phyloP scores from a whole-genome alignment of 2,888 invertebrate genomes.

The Cheilosia soror region DNA sequence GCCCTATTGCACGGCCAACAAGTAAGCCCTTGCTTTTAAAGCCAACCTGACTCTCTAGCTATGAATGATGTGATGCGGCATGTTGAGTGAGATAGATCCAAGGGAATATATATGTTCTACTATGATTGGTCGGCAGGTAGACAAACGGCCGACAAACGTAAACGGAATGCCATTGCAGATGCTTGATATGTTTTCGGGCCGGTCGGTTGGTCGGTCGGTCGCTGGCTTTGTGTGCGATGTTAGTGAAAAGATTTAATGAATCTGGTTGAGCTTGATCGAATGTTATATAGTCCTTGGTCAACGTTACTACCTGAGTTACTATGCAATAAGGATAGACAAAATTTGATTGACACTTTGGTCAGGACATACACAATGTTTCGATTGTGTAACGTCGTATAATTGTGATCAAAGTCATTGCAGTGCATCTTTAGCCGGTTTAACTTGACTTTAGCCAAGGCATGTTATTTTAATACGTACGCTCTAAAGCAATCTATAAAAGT shows the following conservation, averaged over 20 bases:
- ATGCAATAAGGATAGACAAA: no score
- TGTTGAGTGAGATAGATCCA: slow-evolving; percentile 71
- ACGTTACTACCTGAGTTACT: no score
- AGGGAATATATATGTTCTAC: slow-evolving; percentile 63
- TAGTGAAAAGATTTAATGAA: slow-evolving; percentile 1
- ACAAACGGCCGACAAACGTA: slow-evolving; percentile 67
- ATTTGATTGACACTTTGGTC: no score
- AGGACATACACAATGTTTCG: no score
- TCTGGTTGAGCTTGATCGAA: no score
- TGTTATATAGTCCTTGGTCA: no score
- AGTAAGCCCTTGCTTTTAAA: slow-evolving; percentile 49
- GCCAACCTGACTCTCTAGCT: slow-evolving; percentile 14
- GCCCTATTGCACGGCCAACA: slow-evolving; percentile 42
- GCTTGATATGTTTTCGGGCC: slow-evolving; percentile 26
- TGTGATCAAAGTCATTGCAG: no score
- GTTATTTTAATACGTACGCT: no score
- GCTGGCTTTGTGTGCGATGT: background rate
- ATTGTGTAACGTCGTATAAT: no score
- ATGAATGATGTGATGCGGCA: slow-evolving; percentile 26
- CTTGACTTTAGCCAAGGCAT: no score
- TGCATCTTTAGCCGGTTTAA: no score
- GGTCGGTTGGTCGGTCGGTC: slow-evolving; percentile 19
- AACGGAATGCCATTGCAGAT: slow-evolving; percentile 64
- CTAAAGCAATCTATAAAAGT: no score
- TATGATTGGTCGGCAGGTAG: slow-evolving; percentile 67